These are phyloP conservation scores for Melanostigma gelatinosum DNA, from an alignment of 2,113 vertebrate species.

Conservation along the genomic window DNA sequence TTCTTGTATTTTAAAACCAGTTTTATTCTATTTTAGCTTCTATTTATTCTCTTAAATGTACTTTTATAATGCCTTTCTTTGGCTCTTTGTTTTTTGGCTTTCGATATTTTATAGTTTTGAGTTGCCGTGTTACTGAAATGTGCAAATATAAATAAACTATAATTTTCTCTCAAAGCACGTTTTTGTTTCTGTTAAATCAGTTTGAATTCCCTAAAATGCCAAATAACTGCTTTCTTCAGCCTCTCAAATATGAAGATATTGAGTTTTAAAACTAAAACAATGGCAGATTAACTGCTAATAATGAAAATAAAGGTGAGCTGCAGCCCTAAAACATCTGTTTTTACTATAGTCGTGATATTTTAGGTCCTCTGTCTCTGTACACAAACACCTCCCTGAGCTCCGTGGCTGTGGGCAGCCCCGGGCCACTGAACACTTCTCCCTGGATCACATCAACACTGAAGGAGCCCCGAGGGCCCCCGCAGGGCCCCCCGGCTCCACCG, in stretches of 20 bases:
- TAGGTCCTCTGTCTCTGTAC: not conserved
- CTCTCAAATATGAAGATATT: not conserved
- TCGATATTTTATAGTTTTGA: no score
- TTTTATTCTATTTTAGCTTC: no score
- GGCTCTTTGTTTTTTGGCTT: no score
- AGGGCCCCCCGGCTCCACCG: constrained; percentile 1
- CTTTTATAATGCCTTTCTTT: no score
- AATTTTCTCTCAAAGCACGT: no score
- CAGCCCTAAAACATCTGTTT: not conserved
- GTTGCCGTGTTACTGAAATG: no score
- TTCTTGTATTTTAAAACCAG: not conserved
- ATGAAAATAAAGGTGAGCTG: not conserved
- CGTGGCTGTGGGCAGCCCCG: constrained; percentile 3
- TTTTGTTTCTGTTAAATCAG: not conserved
- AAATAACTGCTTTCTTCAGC: no score
- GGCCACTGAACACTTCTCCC: constrained; percentile 51
- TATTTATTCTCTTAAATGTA: no score
- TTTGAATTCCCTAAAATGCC: not conserved
- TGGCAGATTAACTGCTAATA: not conserved
- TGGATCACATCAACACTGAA: constrained; percentile 51
- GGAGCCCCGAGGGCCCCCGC: constrained; percentile 43
- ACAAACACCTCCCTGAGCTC: not conserved
- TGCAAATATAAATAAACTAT: no score
- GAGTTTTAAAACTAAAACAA: not conserved
- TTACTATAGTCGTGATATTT: not conserved